These are phyloP conservation scores for Tragelaphus oryx DNA, from an alignment of 2,797 vertebrate genomes.

Conservation along the genomic window DNA sequence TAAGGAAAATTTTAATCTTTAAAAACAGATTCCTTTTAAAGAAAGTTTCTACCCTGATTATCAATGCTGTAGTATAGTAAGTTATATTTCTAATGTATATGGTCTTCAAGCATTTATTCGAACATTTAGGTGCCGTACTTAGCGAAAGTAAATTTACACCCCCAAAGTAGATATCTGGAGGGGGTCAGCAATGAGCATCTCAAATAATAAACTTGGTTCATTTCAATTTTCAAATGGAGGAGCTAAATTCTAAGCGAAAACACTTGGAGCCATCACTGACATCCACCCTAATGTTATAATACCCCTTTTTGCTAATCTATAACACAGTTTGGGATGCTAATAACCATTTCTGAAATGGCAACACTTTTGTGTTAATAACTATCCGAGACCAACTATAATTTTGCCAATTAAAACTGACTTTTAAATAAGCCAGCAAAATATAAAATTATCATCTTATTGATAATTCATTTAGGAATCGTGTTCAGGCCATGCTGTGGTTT, in stretches of 20 bases:
- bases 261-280: neutral
- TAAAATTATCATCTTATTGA: neutral
- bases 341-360: neutral
- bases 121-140: neutral
- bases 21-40: neutral
- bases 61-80: neutral
- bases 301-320: neutral
- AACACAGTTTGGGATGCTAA: neutral
- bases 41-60: neutral
- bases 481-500: neutral
- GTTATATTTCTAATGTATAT: neutral
- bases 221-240: neutral
- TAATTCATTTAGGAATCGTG: neutral
- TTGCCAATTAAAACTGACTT: constrained; percentile 2
- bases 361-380: neutral
- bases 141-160: neutral
- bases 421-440: neutral
- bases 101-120: neutral
- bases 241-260: neutral
- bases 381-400: neutral
- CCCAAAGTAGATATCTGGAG: neutral
- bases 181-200: neutral
- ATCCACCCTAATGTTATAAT: neutral
- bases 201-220: neutral
- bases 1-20: neutral